phyloP scores from a whole-genome alignment of 2,888 invertebrate species.

The Nymphalis urticae region DNA sequence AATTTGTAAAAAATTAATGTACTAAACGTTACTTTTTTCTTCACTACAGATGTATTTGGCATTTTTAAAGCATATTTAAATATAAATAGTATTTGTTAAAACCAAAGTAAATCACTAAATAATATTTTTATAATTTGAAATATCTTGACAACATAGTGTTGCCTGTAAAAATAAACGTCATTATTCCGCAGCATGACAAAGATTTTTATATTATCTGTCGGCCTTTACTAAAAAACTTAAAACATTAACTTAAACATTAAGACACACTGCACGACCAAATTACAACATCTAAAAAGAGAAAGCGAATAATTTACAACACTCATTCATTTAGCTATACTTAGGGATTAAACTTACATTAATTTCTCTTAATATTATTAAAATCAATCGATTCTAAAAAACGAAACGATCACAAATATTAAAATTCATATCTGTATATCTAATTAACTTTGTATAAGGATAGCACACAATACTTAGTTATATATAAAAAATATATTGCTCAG shows the following conservation, averaged over 20 bases:
- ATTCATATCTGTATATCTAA: conserved; percentile 67
- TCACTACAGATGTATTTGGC: too few species aligned
- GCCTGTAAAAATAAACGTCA: too few species aligned
- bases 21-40: too few species aligned
- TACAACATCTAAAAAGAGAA: conserved; percentile 72
- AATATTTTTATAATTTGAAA: too few species aligned
- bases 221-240: conserved; percentile 58
- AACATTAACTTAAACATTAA: conserved; percentile 61
- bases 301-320: conserved; percentile 71
- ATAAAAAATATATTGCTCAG: conserved; percentile 81
- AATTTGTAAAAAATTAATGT: too few species aligned
- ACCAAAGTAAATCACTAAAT: too few species aligned
- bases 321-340: conserved; percentile 52
- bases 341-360: conserved; percentile 46
- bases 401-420: conserved; percentile 72
- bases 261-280: conserved; percentile 65
- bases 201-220: too few species aligned
- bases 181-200: too few species aligned
- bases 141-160: too few species aligned
- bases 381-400: conserved; percentile 61
- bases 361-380: conserved; percentile 57
- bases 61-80: too few species aligned
- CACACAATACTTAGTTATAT: conserved; percentile 75
- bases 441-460: conserved; percentile 70
- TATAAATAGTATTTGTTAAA: too few species aligned